A percentile compares a stretch with the other conserved stretches of the same genome.
These are phyloP conservation scores for Nesoenas mayeri DNA, from an alignment of 2,113 vertebrate genomes.

Conservation along the genomic window DNA sequence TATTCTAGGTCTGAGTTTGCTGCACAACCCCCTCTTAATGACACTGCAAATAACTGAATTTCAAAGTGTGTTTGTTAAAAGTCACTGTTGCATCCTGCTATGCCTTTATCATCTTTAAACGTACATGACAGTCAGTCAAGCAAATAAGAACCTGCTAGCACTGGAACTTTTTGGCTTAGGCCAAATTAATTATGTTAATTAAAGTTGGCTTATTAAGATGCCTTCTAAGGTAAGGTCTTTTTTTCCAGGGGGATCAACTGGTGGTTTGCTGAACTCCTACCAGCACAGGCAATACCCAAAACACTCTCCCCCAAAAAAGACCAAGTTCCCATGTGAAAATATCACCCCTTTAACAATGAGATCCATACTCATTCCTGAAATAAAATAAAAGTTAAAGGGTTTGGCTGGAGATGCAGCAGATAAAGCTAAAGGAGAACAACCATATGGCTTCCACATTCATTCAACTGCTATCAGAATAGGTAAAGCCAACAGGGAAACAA, in stretches of 20 bases:
- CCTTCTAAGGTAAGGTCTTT: background rate
- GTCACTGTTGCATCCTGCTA: background rate
- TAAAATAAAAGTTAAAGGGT: background rate
- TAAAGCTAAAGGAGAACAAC: background rate
- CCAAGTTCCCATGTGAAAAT: background rate
- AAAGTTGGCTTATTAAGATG: background rate
- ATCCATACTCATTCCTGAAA: background rate
- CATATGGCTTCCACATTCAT: background rate
- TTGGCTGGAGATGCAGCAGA: background rate
- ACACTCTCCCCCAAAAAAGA: background rate
- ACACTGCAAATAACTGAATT: background rate
- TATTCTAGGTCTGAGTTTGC: background rate
- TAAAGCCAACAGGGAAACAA: background rate
- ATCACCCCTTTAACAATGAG: background rate
- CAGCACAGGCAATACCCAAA: background rate
- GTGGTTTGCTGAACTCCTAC: background rate
- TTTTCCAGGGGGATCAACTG: background rate
- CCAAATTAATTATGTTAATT: background rate
- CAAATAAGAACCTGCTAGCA: background rate
- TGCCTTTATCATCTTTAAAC: background rate
- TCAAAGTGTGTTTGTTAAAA: background rate
- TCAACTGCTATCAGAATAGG: background rate
- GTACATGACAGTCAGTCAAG: background rate
- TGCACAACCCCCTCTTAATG: background rate
- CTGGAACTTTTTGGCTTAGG: background rate